A percentile compares a stretch with the other conserved stretches of the same genome.
Conservation (phyloP, 2,888 invertebrate genomes). For the Stenichneumon culpator region DNA sequence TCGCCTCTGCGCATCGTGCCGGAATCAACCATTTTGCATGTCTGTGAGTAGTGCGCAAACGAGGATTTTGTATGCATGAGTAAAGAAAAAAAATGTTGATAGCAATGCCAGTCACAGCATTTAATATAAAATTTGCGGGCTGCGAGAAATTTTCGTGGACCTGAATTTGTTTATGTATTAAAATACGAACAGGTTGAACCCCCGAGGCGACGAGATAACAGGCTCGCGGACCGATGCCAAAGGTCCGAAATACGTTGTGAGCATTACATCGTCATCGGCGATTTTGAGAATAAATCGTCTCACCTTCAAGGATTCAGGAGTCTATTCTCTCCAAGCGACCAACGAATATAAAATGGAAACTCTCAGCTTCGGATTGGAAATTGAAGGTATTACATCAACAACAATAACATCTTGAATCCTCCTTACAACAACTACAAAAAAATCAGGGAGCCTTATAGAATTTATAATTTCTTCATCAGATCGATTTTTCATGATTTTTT, state of each 20-base stretch:
- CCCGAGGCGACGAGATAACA: constrained; percentile 82
- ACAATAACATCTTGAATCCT: not conserved
- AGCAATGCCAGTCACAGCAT: not conserved
- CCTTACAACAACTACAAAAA: not conserved
- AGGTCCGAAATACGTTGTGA: constrained; percentile 73
- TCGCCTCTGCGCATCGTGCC: too few relatives aligned
- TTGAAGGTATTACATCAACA: constrained; percentile 84
- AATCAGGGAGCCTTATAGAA: too few relatives aligned
- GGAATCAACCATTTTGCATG: too few relatives aligned
- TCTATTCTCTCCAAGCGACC: constrained; percentile 86
- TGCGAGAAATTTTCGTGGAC: too few relatives aligned
- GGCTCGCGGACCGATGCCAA: constrained; percentile 77
- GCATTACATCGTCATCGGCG: constrained; percentile 66
- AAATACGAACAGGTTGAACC: constrained; percentile 80
- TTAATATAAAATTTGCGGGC: too few relatives aligned
- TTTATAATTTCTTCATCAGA: too few relatives aligned
- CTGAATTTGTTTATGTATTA: not conserved
- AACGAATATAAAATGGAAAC: constrained; percentile 85
- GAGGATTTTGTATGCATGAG: too few relatives aligned
- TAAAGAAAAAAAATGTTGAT: too few relatives aligned
- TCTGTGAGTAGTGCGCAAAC: too few relatives aligned
- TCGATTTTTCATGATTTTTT: too few relatives aligned
- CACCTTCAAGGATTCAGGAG: constrained; percentile 87
- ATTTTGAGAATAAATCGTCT: constrained; percentile 86
- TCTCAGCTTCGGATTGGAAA: constrained; percentile 86